Evolutionary conservation across 92 coral and sea anemone genomes (phyloP), one percentile per base, ranked within the genome.

Genomic region (Heliopora coerulea): DNA sequence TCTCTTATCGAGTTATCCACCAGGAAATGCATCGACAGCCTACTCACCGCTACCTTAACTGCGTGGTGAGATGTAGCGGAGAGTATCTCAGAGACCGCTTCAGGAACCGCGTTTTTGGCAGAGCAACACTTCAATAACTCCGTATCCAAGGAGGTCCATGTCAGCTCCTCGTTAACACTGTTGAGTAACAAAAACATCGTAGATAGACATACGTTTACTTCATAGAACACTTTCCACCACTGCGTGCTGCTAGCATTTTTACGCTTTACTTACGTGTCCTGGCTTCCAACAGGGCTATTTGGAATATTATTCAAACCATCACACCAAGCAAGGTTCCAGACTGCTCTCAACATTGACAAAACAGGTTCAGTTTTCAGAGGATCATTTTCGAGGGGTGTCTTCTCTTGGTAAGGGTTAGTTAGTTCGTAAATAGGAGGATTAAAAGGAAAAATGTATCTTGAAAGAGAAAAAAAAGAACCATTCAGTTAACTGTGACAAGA

Each of bases 261-360:
- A n/a, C n/a, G n/a, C 26, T 17, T 26, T 14, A 21, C 33, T 46
- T n/a, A 67, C 74, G 39, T 26, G 29, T 67, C 74, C 17, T 3
- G n/a, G 40, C 20, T 67, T 67, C 23, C 74, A 29, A 35, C 7
- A 14, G 59, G 29, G 24, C 29, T 42, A 23, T 52, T 33, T 54
- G 77, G 48, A n/a, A 70, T 15, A 12, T 50, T 50, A 70, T 54
- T 40, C 6, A 48, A 81, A 40, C 62, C 87, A 54, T 88, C 96
- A 34, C 82, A 83, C 99, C 95, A 90, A 10, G 92, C 91, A 54
- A 95, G 86, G 78, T 95, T 95, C 99, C 99, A 95, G 80, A 90
- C 88, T 78, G 90, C 68, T 35, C 96, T 64, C 30, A 95, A 74
- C 86, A 87, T 83, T 28, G 95, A 90, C 50, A 88, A 66, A 37